These are phyloP conservation scores for Agrypnia vestita DNA, from an alignment of 1,140 invertebrate genomes.

Conservation along the genomic window DNA sequence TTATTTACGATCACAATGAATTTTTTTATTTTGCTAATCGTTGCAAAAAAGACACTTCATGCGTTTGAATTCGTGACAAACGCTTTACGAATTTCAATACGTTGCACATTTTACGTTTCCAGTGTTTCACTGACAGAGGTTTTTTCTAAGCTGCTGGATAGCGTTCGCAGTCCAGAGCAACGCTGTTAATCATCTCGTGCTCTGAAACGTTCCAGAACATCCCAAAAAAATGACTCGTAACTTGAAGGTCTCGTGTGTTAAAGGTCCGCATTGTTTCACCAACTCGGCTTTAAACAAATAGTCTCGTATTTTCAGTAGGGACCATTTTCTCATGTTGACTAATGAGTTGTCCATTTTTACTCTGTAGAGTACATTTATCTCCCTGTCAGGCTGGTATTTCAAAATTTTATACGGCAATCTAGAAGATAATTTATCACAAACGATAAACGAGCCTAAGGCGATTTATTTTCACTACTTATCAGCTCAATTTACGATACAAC, in stretches of 20 bases:
- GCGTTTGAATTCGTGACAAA: no score
- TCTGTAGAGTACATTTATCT: background rate
- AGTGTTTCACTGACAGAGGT: no score
- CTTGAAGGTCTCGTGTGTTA: background rate
- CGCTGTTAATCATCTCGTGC: constrained; percentile 7
- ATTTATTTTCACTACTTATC: no score
- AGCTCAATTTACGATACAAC: no score
- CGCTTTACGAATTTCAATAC: no score
- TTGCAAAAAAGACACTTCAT: no score
- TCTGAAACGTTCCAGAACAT: background rate
- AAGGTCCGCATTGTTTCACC: background rate
- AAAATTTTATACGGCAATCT: constrained; percentile 5
- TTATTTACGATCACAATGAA: no score
- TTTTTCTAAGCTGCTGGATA: no score
- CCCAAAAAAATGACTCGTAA: constrained; percentile 1
- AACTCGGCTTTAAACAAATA: constrained; percentile 10
- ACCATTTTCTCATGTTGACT: constrained; percentile 9
- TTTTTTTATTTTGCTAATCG: no score
- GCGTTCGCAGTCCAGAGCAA: background rate
- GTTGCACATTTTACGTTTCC: no score
- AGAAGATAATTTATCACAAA: background rate
- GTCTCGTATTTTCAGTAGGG: background rate
- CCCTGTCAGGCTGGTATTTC: constrained; percentile 9
- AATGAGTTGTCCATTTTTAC: constrained; percentile 31
- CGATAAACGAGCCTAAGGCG: background rate